phyloP scores from a whole-genome alignment of 2,113 vertebrate species.

The Dromiciops gliroides region DNA sequence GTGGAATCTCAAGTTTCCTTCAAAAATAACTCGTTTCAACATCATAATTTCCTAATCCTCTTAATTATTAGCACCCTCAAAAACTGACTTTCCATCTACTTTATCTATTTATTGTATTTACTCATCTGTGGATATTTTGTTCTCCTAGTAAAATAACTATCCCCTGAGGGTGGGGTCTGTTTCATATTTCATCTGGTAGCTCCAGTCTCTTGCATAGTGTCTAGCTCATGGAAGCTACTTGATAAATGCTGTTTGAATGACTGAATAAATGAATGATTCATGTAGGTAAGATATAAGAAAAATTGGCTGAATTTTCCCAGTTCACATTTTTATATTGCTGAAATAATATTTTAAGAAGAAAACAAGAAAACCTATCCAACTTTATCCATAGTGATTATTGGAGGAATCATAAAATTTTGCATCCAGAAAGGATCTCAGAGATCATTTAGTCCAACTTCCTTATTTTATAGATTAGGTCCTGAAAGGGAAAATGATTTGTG shows the following conservation, averaged over 20 bases:
- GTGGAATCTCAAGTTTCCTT: background rate
- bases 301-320: background rate
- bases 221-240: background rate
- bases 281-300: background rate
- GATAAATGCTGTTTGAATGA: background rate
- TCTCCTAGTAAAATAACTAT: constrained; percentile 10
- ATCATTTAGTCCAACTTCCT: background rate
- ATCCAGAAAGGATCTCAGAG: background rate
- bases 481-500: background rate
- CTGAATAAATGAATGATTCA: background rate
- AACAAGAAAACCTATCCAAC: background rate
- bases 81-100: background rate
- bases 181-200: background rate
- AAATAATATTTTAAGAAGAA: background rate
- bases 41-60: background rate
- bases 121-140: background rate
- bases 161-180: background rate
- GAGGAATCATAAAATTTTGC: background rate
- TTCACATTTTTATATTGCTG: background rate
- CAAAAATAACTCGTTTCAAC: background rate
- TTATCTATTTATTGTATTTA: background rate
- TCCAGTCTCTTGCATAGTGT: background rate
- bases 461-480: background rate
- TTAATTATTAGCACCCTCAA: background rate
- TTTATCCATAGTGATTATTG: background rate